These are phyloP conservation scores for Latrodectus hesperus DNA, from an alignment of 2,888 invertebrate species.

Conservation along the genomic window DNA sequence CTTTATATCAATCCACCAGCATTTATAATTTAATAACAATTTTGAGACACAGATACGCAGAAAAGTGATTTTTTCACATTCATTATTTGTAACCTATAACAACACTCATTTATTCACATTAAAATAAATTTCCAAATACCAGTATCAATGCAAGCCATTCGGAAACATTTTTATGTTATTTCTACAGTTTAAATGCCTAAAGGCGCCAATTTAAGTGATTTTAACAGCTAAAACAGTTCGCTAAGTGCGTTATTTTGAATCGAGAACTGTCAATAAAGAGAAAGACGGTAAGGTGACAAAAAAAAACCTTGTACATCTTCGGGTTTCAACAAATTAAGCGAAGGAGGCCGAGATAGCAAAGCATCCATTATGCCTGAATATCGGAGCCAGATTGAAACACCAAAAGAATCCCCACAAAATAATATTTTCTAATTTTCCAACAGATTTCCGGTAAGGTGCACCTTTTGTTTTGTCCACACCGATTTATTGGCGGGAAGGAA, in stretches of 20 bases:
- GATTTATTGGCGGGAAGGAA: constrained; percentile 50
- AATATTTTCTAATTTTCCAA: constrained; percentile 69
- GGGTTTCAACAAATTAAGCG: constrained; percentile 47
- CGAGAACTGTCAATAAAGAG: neutral
- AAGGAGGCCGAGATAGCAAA: constrained; percentile 33
- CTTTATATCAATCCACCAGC: no score
- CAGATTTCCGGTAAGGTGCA: constrained; percentile 68
- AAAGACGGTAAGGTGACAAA: constrained; percentile 4
- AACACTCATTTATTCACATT: no score
- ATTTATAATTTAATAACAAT: no score
- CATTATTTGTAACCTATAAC: no score
- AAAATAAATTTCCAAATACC: no score
- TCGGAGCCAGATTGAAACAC: constrained; percentile 14
- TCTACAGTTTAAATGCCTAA: neutral
- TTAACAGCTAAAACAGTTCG: neutral
- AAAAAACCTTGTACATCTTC: constrained; percentile 34
- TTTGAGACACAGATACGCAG: no score
- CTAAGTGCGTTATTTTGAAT: neutral
- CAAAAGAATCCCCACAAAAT: constrained; percentile 60
- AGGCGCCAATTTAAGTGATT: neutral
- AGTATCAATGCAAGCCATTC: no score
- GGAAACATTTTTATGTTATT: no score
- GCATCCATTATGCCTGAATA: constrained; percentile 64
- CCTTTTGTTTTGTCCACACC: constrained; percentile 62
- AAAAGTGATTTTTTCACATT: no score